These are phyloP conservation scores for Bilobella aurantiaca DNA, from an alignment of 1,140 invertebrate genomes.

Conservation along the genomic window DNA sequence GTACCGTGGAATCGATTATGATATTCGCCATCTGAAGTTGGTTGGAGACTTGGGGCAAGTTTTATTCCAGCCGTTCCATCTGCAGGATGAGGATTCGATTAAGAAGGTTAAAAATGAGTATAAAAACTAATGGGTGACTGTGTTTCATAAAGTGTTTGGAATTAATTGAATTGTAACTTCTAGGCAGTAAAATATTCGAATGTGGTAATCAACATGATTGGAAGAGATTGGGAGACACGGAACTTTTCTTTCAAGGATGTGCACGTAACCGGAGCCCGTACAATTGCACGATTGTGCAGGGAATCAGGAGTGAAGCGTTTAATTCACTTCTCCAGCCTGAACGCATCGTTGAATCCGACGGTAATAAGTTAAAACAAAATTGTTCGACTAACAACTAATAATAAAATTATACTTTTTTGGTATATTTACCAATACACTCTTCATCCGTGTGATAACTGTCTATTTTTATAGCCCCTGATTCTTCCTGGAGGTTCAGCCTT, in stretches of 20 bases:
- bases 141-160: too few species aligned
- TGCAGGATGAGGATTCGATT: constrained; percentile 81
- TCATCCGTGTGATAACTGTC: constrained; percentile 9
- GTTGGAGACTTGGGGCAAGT: constrained; percentile 93
- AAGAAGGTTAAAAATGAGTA: too few species aligned
- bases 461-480: constrained; percentile 38
- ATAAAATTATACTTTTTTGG: neutral
- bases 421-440: constrained; percentile 7
- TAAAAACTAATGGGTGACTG: too few species aligned
- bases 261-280: constrained; percentile 59
- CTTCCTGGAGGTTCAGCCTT: constrained; percentile 54
- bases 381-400: neutral
- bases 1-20: constrained; percentile 76
- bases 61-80: constrained; percentile 71
- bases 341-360: constrained; percentile 53
- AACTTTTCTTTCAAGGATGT: constrained; percentile 76
- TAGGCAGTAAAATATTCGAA: constrained; percentile 83
- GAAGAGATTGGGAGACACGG: constrained; percentile 80
- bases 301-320: constrained; percentile 70
- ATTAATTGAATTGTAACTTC: neutral
- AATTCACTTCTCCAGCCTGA: constrained; percentile 72
- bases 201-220: constrained; percentile 92
- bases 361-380: constrained; percentile 37
- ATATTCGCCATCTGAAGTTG: constrained; percentile 63
- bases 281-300: constrained; percentile 60